These are phyloP conservation scores for Andrena haemorrhoa DNA, from an alignment of 2,888 invertebrate genomes.

Conservation along the genomic window DNA sequence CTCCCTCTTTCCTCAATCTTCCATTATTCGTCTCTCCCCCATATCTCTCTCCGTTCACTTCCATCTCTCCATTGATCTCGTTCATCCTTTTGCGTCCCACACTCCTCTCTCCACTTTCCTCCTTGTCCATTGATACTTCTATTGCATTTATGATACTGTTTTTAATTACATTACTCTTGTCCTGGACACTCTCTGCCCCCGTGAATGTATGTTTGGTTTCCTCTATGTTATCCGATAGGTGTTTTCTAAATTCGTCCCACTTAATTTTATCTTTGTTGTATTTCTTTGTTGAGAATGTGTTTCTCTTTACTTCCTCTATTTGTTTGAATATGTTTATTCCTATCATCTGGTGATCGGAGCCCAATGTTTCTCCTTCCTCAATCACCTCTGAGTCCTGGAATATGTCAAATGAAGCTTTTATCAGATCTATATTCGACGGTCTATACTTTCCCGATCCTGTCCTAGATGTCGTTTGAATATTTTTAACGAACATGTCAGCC, in stretches of 20 bases:
- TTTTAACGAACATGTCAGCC: not conserved
- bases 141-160: too few species aligned
- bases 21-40: not conserved
- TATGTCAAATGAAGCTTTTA: not conserved
- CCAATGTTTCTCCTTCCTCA: not conserved
- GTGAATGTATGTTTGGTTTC: too few species aligned
- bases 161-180: too few species aligned
- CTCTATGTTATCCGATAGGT: not conserved
- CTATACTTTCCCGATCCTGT: not conserved
- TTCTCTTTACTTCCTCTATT: not conserved
- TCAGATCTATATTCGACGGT: not conserved
- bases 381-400: not conserved
- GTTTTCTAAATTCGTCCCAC: not conserved
- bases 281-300: not conserved
- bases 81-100: too few species aligned
- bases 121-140: too few species aligned
- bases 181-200: too few species aligned
- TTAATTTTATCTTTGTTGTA: not conserved
- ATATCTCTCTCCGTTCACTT: not conserved
- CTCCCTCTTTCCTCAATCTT: not conserved
- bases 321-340: not conserved
- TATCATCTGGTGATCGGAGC: not conserved
- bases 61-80: too few species aligned
- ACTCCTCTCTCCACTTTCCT: too few species aligned
- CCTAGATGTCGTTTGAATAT: not conserved